phyloP scores from a whole-genome alignment of 2,888 invertebrate species.

The Pristionchus exspectatus region DNA sequence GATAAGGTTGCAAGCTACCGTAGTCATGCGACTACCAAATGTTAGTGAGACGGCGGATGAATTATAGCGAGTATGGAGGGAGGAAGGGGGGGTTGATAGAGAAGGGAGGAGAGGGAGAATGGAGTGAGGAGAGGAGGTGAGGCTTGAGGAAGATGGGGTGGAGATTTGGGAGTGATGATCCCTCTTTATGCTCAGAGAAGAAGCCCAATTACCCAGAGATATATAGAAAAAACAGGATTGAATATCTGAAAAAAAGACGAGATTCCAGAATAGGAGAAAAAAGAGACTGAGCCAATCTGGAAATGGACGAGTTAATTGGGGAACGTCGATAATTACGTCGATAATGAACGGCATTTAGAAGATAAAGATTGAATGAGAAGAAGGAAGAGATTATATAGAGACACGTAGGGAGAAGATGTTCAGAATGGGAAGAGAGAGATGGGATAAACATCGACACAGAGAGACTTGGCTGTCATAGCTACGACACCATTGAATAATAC shows the following conservation, averaged over 20 bases:
- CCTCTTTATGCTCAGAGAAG: background rate
- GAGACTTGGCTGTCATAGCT: conserved; percentile 41
- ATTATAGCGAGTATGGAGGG: background rate
- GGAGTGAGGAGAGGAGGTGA: background rate
- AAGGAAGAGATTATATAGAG: background rate
- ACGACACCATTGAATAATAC: conserved; percentile 9
- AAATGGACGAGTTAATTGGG: background rate
- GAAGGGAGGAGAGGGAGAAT: background rate
- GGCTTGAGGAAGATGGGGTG: background rate
- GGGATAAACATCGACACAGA: conserved; percentile 7
- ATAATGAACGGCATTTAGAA: background rate
- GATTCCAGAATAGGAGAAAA: background rate
- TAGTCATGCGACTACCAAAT: background rate
- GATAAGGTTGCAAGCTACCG: background rate
- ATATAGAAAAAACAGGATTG: conserved; percentile 26
- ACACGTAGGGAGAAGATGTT: background rate
- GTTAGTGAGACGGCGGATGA: conserved; percentile 14
- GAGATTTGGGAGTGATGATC: conserved; percentile 27
- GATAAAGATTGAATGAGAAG: background rate
- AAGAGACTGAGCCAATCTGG: background rate
- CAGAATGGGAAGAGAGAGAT: background rate
- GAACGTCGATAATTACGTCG: background rate
- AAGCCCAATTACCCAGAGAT: background rate
- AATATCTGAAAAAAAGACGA: background rate
- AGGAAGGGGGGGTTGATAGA: background rate